These are phyloP conservation scores for Apteryx mantelli DNA, from an alignment of 2,113 vertebrate genomes.

Conservation along the genomic window DNA sequence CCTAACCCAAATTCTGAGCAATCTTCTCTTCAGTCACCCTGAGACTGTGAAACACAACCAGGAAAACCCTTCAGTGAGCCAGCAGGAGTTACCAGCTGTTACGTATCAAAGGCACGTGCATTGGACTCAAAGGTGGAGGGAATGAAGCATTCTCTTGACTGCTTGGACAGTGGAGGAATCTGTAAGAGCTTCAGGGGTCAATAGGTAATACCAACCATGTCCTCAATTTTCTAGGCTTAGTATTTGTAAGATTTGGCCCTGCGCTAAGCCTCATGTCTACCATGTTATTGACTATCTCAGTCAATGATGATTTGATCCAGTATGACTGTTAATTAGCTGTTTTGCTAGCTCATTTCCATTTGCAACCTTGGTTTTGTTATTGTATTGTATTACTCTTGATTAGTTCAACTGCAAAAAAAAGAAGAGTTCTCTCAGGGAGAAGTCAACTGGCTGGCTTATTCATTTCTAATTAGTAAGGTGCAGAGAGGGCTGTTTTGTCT, in stretches of 20 bases:
- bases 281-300: not conserved
- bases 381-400: not conserved
- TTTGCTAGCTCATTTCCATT: constrained; percentile 9
- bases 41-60: not conserved
- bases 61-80: not conserved
- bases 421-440: not conserved
- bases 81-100: not conserved
- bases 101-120: not conserved
- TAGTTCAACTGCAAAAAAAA: not conserved
- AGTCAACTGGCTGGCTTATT: not conserved
- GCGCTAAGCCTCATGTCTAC: not conserved
- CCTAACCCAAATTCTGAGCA: not conserved
- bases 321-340: not conserved
- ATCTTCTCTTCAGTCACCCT: not conserved
- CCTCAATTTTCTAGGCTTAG: not conserved
- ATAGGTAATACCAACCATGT: not conserved
- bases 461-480: not conserved
- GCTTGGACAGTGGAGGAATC: not conserved
- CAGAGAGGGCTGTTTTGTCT: not conserved
- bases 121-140: not conserved
- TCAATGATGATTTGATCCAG: not conserved
- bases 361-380: not conserved
- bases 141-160: not conserved
- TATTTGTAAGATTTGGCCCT: not conserved
- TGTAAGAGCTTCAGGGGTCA: not conserved